A percentile compares a stretch with the other conserved stretches of the same genome.
Evolutionary conservation across 2,888 invertebrate species (phyloP).

Genomic region (Scotopteryx bipunctaria): DNA sequence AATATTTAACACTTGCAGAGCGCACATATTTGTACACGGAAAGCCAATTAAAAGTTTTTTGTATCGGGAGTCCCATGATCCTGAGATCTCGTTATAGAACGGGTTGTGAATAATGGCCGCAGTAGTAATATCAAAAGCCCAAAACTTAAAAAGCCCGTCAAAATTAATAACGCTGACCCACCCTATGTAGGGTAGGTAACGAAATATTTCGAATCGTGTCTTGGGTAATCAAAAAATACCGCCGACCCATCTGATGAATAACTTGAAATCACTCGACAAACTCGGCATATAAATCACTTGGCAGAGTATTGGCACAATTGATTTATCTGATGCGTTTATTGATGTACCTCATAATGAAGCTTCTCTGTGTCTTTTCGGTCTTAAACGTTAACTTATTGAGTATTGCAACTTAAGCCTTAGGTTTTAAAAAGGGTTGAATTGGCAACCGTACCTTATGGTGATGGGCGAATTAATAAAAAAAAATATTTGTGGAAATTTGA

Average conservation of each 20-base stretch:
- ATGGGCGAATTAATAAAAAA: no score
- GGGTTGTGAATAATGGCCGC: no score
- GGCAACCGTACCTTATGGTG: background rate
- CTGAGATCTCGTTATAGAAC: no score
- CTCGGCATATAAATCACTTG: constrained; percentile 2
- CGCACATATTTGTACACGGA: no score
- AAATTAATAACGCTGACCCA: no score
- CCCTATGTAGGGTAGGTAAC: no score
- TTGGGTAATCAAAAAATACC: constrained; percentile 12
- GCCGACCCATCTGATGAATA: background rate
- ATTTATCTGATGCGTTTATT: constrained; percentile 14
- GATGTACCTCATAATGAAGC: constrained; percentile 23
- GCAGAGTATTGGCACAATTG: constrained; percentile 7
- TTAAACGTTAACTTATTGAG: constrained; percentile 24
- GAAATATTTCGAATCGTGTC: background rate
- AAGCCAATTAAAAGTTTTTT: no score
- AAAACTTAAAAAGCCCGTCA: no score
- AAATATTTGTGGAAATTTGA: no score
- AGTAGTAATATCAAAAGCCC: no score
- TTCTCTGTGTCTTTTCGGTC: constrained; percentile 22
- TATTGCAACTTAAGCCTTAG: constrained; percentile 12
- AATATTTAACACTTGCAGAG: no score
- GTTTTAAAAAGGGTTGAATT: background rate
- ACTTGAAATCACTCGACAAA: background rate
- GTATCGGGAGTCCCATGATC: no score